Percentiles rank a stretch among this genome's conserved stretches.
phyloP scores from a whole-genome alignment of 2,888 invertebrate genomes.

The Nephrotoma appendiculata region DNA sequence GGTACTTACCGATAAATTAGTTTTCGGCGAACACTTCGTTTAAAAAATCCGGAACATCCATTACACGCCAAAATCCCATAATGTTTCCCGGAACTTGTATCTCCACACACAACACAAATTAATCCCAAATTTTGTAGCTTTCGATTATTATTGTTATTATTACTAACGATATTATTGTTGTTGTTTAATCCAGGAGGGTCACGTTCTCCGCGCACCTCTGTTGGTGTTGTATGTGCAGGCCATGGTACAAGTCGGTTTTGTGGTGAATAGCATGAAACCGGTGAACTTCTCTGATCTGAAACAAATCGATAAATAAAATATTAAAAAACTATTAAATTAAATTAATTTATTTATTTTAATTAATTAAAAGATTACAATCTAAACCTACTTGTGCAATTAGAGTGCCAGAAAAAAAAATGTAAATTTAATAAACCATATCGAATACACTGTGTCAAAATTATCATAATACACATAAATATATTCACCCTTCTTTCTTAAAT shows the following conservation, averaged over 20 bases:
- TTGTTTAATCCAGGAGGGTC: conserved; percentile 9
- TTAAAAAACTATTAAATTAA: background rate
- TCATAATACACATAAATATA: background rate
- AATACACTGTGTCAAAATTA: background rate
- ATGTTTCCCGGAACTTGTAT: conserved; percentile 93
- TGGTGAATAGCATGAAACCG: conserved; percentile 27
- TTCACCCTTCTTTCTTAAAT: background rate
- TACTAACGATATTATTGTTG: conserved; percentile 11
- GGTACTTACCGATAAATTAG: conserved; percentile 77
- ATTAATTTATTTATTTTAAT: background rate
- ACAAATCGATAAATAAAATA: background rate
- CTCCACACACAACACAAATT: conserved; percentile 92
- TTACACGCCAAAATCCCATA: conserved; percentile 98
- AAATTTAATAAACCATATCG: background rate
- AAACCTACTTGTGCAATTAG: background rate
- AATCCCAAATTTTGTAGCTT: conserved; percentile 55
- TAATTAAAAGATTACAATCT: background rate
- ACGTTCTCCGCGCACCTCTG: conserved; percentile 14
- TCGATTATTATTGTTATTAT: conserved; percentile 18
- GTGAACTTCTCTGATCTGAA: conserved; percentile 22
- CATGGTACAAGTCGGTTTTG: conserved; percentile 26
- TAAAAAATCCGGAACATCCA: conserved; percentile 98
- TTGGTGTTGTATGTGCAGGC: conserved; percentile 25
- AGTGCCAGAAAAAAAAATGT: background rate
- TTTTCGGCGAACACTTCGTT: conserved; percentile 87